Conservation (phyloP, 2,888 invertebrate species). For the Caenorhabditis macrosperma region DNA sequence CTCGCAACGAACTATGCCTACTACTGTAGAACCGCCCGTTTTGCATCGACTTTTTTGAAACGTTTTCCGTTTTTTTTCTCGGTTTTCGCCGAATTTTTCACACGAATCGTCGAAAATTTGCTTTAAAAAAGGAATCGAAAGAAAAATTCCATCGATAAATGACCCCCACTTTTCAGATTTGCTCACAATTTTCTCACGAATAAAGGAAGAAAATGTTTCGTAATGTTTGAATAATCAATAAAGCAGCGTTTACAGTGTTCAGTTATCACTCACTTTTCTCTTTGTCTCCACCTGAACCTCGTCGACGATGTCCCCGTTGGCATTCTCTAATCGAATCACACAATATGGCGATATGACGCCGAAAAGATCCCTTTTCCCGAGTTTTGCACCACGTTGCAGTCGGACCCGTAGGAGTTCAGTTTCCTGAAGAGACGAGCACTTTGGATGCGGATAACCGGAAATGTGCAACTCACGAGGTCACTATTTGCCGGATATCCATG, state of each 20-base stretch:
- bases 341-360: slow-evolving; percentile 99
- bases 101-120: no score
- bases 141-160: no score
- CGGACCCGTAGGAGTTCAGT: slow-evolving; percentile 89
- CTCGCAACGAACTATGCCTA: no score
- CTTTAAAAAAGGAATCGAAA: no score
- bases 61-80: no score
- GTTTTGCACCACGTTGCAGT: slow-evolving; percentile 88
- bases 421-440: slow-evolving; percentile 84
- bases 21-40: no score
- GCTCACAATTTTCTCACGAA: no score
- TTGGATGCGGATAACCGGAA: background rate
- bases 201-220: no score
- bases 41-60: no score
- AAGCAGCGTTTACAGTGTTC: background rate
- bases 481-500: slow-evolving; percentile 41
- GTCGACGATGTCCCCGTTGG: slow-evolving; percentile 84
- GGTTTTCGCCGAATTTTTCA: no score
- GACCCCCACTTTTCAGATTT: no score
- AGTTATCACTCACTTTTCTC: slow-evolving; percentile 86
- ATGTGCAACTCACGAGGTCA: slow-evolving; percentile 33
- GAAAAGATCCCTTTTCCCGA: slow-evolving; percentile 99
- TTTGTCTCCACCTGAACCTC: slow-evolving; percentile 95
- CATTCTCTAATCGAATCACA: slow-evolving; percentile 86
- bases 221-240: no score